Percentiles rank a stretch among this genome's conserved stretches.
Evolutionary conservation across 2,888 invertebrate species (phyloP).

Genomic region (Venusia cambrica): DNA sequence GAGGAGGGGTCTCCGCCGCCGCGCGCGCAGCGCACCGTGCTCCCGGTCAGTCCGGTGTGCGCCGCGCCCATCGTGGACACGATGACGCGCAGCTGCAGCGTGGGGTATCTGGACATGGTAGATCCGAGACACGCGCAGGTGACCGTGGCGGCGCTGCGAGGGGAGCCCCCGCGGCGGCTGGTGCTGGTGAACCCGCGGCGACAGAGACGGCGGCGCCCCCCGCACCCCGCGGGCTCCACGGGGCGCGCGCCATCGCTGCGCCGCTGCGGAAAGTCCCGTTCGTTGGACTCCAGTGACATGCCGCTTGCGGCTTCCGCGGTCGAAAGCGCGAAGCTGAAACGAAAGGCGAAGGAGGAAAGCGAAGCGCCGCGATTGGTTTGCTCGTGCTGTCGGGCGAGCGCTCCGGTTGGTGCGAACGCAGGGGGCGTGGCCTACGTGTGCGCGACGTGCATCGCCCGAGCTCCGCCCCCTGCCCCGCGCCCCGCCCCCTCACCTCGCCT

Average conservation of each 20-base stretch:
- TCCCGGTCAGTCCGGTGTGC: slow-evolving; percentile 84
- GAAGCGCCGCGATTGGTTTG: slow-evolving; percentile 45
- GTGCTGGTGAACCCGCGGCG: slow-evolving; percentile 85
- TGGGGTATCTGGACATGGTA: slow-evolving; percentile 92
- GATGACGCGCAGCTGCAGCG: slow-evolving; percentile 92
- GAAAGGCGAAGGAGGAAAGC: slow-evolving; percentile 20
- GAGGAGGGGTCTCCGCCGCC: slow-evolving; percentile 77
- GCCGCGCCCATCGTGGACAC: slow-evolving; percentile 78
- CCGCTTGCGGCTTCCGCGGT: slow-evolving; percentile 80
- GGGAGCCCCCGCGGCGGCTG: slow-evolving; percentile 88
- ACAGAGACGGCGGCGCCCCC: slow-evolving; percentile 53
- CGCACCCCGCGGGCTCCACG: slow-evolving; percentile 44
- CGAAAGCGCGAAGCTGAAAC: slow-evolving; percentile 19
- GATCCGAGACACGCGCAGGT: slow-evolving; percentile 89
- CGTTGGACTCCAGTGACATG: slow-evolving; percentile 92
- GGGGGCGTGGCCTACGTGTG: slow-evolving; percentile 42
- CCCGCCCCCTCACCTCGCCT: slow-evolving; percentile 31
- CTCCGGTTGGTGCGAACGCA: slow-evolving; percentile 37
- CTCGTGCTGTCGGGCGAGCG: slow-evolving; percentile 50
- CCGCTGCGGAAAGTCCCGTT: slow-evolving; percentile 89
- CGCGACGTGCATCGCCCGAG: slow-evolving; percentile 37
- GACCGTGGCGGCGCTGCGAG: slow-evolving; percentile 85
- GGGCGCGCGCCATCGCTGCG: slow-evolving; percentile 77
- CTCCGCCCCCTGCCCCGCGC: slow-evolving; percentile 32
- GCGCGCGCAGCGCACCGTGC: slow-evolving; percentile 76